Conservation (phyloP, 2,888 invertebrate species). For the Sphaerophoria rueppellii region DNA sequence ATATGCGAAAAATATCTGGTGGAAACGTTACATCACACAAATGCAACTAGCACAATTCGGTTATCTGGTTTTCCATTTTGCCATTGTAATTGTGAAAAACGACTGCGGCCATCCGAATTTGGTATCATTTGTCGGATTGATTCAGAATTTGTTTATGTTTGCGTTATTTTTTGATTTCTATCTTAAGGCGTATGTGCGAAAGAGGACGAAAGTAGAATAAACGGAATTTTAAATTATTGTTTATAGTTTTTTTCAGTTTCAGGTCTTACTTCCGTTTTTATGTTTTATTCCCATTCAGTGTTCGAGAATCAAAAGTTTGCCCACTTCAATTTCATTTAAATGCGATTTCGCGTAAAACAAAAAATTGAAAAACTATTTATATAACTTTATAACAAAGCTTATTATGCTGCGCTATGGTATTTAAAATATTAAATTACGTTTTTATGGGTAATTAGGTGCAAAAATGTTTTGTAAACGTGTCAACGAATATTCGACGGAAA, state of each 20-base stretch:
- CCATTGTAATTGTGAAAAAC: conserved; percentile 78
- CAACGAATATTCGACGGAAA: too few species aligned
- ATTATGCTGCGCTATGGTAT: too few species aligned
- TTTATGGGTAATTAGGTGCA: too few species aligned
- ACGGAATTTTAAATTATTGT: neutral
- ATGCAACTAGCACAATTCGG: conserved; percentile 91
- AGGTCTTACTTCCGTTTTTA: neutral
- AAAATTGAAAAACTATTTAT: too few species aligned
- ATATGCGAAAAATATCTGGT: conserved; percentile 88
- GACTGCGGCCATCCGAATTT: conserved; percentile 77
- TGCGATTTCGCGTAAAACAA: too few species aligned
- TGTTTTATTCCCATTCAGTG: conserved; percentile 9
- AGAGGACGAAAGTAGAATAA: conserved; percentile 20
- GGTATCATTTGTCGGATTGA: conserved; percentile 77
- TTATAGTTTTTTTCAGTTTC: conserved; percentile 2
- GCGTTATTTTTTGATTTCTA: conserved; percentile 81
- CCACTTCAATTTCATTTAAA: neutral
- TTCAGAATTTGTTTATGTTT: conserved; percentile 81
- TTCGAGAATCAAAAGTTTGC: neutral
- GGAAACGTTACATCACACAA: conserved; percentile 93
- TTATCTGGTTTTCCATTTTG: conserved; percentile 84
- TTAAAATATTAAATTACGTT: too few species aligned
- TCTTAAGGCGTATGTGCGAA: conserved; percentile 78
- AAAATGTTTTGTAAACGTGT: too few species aligned
- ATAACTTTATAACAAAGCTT: too few species aligned